Conservation (phyloP, 1,140 invertebrate genomes). For the Hycleus phaleratus region DNA sequence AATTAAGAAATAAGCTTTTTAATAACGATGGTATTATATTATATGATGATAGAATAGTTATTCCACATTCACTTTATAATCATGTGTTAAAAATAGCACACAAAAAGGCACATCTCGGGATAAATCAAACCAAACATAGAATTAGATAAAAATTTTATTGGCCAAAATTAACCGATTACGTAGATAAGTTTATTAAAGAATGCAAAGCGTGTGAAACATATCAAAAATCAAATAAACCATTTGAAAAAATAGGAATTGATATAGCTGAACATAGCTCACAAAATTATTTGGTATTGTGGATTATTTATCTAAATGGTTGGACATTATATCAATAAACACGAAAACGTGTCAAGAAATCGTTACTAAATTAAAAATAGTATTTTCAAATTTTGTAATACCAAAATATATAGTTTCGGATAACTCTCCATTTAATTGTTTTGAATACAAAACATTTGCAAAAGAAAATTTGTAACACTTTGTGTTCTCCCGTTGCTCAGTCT, state of each 20-base stretch:
- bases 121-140: slow-evolving; percentile 27
- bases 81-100: slow-evolving; percentile 12
- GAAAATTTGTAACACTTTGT: too few relatives aligned
- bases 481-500: too few relatives aligned
- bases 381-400: slow-evolving; percentile 32
- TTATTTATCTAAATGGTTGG: slow-evolving; percentile 29
- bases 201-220: slow-evolving; percentile 18
- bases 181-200: slow-evolving; percentile 5
- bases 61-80: neutral
- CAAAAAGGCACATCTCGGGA: slow-evolving; percentile 9
- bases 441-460: slow-evolving; percentile 40
- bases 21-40: neutral
- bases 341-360: slow-evolving; percentile 20
- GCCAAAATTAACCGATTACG: slow-evolving; percentile 13
- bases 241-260: slow-evolving; percentile 34
- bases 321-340: slow-evolving; percentile 17
- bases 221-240: slow-evolving; percentile 19
- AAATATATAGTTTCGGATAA: slow-evolving; percentile 36
- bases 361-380: slow-evolving; percentile 27
- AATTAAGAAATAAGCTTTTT: neutral
- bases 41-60: neutral
- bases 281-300: slow-evolving; percentile 27
- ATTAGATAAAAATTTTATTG: slow-evolving; percentile 15
- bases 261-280: slow-evolving; percentile 36
- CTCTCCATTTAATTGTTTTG: slow-evolving; percentile 32